Conservation (phyloP, 2,888 invertebrate genomes). For the Pyrrhosoma nymphula region DNA sequence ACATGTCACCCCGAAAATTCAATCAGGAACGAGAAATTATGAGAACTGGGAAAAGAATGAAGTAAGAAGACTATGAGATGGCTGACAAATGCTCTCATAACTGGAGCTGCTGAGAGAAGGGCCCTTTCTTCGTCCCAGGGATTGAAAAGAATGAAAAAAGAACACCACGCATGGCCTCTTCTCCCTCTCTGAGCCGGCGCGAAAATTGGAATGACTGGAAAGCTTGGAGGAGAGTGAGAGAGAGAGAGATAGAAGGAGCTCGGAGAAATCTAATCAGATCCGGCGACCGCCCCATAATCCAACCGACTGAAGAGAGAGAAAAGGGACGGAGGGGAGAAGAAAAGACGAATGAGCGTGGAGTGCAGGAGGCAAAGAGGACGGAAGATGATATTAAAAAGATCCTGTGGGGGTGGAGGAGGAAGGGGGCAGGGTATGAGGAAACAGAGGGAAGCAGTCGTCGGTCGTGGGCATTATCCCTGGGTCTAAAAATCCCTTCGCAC, state of each 20-base stretch:
- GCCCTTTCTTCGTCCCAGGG: not conserved
- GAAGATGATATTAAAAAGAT: constrained; percentile 22
- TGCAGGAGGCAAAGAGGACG: not conserved
- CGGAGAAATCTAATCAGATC: constrained; percentile 8
- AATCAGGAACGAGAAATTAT: not conserved
- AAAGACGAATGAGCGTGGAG: not conserved
- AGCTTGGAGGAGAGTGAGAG: not conserved
- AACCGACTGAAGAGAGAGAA: not conserved
- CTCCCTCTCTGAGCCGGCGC: not conserved
- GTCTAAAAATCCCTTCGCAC: not conserved
- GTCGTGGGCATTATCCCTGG: constrained; percentile 37
- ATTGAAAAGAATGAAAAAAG: not conserved
- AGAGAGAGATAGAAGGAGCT: not conserved
- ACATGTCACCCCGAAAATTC: not conserved
- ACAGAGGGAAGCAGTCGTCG: not conserved
- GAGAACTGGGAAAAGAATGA: not conserved
- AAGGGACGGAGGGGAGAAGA: not conserved
- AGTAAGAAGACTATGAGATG: not conserved
- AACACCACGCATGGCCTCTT: not conserved
- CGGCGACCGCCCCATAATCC: not conserved
- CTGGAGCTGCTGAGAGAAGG: not conserved
- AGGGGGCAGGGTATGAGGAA: not conserved
- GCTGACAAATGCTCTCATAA: constrained; percentile 28
- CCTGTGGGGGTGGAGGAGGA: not conserved
- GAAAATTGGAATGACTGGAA: constrained; percentile 24